These are phyloP conservation scores for Pachliopta kotzebuea DNA, from an alignment of 2,888 invertebrate species.

Conservation along the genomic window DNA sequence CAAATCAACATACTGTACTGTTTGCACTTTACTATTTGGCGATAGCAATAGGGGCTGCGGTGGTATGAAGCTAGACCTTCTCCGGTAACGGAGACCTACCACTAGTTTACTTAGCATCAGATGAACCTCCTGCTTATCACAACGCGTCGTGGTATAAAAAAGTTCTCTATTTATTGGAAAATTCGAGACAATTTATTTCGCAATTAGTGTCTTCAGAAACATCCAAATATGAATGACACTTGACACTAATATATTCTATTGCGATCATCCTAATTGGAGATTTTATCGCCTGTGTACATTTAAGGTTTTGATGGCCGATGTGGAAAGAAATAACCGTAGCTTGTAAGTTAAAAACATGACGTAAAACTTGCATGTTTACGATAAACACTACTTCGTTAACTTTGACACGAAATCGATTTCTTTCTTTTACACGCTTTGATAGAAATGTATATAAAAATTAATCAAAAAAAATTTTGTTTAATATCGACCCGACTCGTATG, in stretches of 20 bases:
- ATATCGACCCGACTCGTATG: background rate
- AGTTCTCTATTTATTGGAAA: constrained; percentile 29
- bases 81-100: too few species aligned
- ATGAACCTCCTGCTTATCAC: too few species aligned
- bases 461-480: background rate
- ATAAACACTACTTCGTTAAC: background rate
- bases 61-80: too few species aligned
- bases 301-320: constrained; percentile 28
- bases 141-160: background rate
- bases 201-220: constrained; percentile 26
- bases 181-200: constrained; percentile 33
- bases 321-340: constrained; percentile 9
- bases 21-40: too few species aligned
- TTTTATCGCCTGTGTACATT: constrained; percentile 31
- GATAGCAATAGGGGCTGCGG: too few species aligned
- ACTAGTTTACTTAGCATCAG: too few species aligned
- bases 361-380: background rate
- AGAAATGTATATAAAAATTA: constrained; percentile 1
- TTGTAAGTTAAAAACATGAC: constrained; percentile 8
- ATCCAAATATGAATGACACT: constrained; percentile 35
- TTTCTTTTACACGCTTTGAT: background rate
- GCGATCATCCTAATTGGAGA: constrained; percentile 30
- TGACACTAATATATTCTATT: constrained; percentile 37
- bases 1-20: too few species aligned
- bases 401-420: background rate